These are phyloP conservation scores for Eilema caniola DNA, from an alignment of 2,888 invertebrate species.

Conservation along the genomic window DNA sequence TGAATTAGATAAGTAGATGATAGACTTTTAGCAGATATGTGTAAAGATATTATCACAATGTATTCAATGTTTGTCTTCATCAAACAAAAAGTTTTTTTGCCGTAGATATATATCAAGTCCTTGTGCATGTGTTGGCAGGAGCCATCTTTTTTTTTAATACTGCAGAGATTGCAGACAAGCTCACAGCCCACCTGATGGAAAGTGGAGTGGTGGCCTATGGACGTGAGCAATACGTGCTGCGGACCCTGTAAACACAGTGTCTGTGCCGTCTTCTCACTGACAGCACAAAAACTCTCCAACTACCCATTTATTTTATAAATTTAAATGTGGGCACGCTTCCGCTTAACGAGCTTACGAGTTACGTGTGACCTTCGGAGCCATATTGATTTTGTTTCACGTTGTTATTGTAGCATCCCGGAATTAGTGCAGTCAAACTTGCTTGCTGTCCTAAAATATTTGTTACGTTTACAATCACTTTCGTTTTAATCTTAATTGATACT, in stretches of 20 bases:
- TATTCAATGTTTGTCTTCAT: background rate
- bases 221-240: too few species aligned
- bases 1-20: background rate
- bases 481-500: background rate
- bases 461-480: background rate
- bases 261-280: too few species aligned
- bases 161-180: too few species aligned
- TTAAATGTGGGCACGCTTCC: background rate
- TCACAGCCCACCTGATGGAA: too few species aligned
- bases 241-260: too few species aligned
- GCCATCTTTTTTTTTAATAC: background rate
- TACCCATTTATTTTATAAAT: too few species aligned
- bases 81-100: background rate
- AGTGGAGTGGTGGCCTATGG: too few species aligned
- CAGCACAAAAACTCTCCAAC: too few species aligned
- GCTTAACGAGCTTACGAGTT: background rate
- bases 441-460: background rate
- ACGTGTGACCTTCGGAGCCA: background rate
- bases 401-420: background rate
- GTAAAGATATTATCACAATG: background rate
- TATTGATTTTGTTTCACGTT: background rate
- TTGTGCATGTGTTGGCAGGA: background rate
- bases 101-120: background rate
- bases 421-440: background rate
- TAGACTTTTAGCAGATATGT: background rate